phyloP scores from a whole-genome alignment of 2,113 vertebrate species.

The Entelurus aequoreus region DNA sequence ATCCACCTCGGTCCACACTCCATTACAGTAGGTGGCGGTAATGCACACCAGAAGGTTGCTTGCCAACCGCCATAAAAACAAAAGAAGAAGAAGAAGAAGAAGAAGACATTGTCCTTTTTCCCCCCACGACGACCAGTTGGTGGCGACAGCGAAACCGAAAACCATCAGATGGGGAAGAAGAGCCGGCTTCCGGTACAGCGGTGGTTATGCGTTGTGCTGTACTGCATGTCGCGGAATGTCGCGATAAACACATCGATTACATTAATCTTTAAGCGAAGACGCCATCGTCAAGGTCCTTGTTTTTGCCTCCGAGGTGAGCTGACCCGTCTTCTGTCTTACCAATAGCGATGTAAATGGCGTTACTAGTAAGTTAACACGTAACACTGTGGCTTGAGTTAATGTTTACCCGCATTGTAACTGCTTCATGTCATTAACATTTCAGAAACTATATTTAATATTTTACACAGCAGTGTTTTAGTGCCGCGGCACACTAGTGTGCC shows the following conservation, averaged over 20 bases:
- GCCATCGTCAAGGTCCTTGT: not conserved
- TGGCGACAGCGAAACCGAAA: not conserved
- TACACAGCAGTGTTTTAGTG: too few relatives aligned
- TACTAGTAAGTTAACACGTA: not conserved
- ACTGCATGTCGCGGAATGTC: not conserved
- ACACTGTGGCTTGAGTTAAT: too few relatives aligned
- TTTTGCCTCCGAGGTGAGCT: not conserved
- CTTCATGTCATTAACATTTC: too few relatives aligned
- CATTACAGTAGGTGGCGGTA: too few relatives aligned
- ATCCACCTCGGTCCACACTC: too few relatives aligned
- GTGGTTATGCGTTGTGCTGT: not conserved
- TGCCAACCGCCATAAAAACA: too few relatives aligned
- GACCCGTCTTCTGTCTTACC: not conserved
- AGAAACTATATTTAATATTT: too few relatives aligned
- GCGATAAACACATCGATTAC: not conserved
- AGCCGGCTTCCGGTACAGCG: not conserved
- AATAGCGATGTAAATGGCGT: not conserved
- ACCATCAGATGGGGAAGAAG: not conserved
- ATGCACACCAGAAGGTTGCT: too few relatives aligned
- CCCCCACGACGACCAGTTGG: not conserved
- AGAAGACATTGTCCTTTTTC: not conserved
- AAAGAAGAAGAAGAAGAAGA: too few relatives aligned
- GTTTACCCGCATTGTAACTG: not conserved
- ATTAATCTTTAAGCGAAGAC: not conserved
- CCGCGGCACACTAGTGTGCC: too few relatives aligned